Evolutionary conservation across 2,888 invertebrate genomes (phyloP), one percentile per base, ranked within the genome.

Genomic region (Dichetophora obliterata): DNA sequence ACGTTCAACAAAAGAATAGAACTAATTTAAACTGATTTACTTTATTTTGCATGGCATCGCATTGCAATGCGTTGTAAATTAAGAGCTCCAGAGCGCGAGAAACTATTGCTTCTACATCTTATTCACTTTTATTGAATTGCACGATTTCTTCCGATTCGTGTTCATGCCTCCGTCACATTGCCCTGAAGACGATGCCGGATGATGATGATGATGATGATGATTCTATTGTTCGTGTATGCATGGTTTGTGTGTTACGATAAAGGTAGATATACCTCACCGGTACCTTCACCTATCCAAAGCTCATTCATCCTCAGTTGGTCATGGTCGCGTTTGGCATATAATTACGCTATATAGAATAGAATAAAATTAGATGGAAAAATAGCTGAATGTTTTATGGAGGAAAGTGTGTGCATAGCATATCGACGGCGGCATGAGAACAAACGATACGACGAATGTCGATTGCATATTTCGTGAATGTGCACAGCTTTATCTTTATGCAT

Each of bases 21-120:
- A 84, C 84, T 84, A 84, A 84, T 84, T 84, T 85, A 85, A 85
- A 83, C 80, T 82, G 82, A 80, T 81, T 81, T 71, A 81, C 82
- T 84, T 81, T 63, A 69, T 59, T 61, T 19, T 24, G 24, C 37
- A 27, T 74, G 19, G 73, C 50, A 50, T 72, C 54, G 65, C 37
- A 27, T 65, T 52, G 73, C 50, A 50, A 59, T 61, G 63, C 68
- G 69, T 69, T 75, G 19, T 59, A 50, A 48, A 69, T 61, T 65
- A 59, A 48, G 5, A 34, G 27, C 24, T 14, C 5, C 19, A 22
- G 16, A 52, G 52, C 14, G 5, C 57, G 57, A 5, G 22, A 14
- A 19, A 59, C 27, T 1, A 27, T 11, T 24, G 57, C 24, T 24
- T 27, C 24, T 27, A 3, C 22, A 19, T 11, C 5, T 6, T 59